These are phyloP conservation scores for Drosophila greeni DNA, from an alignment of 2,888 invertebrate genomes.

Conservation along the genomic window DNA sequence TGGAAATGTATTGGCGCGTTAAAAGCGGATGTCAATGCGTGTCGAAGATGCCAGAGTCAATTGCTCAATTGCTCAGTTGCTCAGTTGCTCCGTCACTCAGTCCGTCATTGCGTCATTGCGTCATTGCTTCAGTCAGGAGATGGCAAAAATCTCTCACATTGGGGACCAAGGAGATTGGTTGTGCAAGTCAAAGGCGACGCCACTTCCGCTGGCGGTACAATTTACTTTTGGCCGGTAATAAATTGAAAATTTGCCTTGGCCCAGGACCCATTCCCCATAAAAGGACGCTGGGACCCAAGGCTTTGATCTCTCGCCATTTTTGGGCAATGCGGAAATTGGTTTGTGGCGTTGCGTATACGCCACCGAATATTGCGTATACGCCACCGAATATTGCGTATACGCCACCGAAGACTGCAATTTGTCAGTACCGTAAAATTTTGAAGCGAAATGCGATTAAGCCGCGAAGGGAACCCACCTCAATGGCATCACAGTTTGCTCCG, in stretches of 20 bases:
- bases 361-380: slow-evolving; percentile 8
- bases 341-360: slow-evolving; percentile 44
- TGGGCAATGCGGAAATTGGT: slow-evolving; percentile 65
- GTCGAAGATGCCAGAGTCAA: slow-evolving; percentile 37
- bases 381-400: slow-evolving; percentile 8
- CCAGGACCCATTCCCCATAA: neutral
- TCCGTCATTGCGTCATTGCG: neutral
- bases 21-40: slow-evolving; percentile 52
- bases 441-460: slow-evolving; percentile 25
- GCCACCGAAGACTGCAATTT: slow-evolving; percentile 9
- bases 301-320: slow-evolving; percentile 36
- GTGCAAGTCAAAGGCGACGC: slow-evolving; percentile 53
- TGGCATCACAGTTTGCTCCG: slow-evolving; percentile 82
- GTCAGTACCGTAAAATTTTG: neutral
- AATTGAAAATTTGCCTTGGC: slow-evolving; percentile 61
- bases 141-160: slow-evolving; percentile 20
- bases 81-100: slow-evolving; percentile 3
- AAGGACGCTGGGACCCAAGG: neutral
- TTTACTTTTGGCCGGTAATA: slow-evolving; percentile 66
- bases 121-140: slow-evolving; percentile 10
- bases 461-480: slow-evolving; percentile 77
- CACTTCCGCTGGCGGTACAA: slow-evolving; percentile 63
- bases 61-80: slow-evolving; percentile 16
- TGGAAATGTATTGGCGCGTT: slow-evolving; percentile 55
- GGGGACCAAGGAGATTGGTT: slow-evolving; percentile 13